Conservation (phyloP, 2,888 invertebrate species). For the Agrochola lota region DNA sequence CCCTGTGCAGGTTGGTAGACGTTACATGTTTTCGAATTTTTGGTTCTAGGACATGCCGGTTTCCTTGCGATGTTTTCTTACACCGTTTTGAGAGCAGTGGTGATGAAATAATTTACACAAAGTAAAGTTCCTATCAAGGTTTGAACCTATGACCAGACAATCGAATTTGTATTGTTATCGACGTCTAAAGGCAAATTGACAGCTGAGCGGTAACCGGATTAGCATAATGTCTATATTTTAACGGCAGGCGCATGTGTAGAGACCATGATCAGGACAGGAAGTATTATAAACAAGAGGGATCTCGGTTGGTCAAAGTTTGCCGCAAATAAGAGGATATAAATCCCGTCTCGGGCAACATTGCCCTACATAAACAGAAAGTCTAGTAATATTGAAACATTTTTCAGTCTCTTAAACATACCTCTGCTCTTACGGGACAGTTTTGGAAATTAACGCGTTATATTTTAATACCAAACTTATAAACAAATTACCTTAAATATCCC, state of each 20-base stretch:
- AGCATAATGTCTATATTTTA: not conserved
- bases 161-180: too few species aligned
- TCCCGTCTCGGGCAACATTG: not conserved
- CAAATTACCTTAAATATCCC: conserved; percentile 94
- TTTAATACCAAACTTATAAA: not conserved
- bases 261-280: not conserved
- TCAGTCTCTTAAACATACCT: not conserved
- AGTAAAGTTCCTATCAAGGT: too few species aligned
- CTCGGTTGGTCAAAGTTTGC: not conserved
- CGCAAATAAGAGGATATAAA: not conserved
- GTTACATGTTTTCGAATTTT: too few species aligned
- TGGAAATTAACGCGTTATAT: not conserved
- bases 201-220: not conserved
- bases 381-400: not conserved
- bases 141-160: too few species aligned
- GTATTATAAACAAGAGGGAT: not conserved
- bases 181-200: too few species aligned
- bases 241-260: not conserved
- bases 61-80: too few species aligned
- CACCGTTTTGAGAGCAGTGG: too few species aligned
- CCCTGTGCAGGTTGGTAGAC: too few species aligned
- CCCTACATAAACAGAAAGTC: not conserved
- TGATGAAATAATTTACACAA: too few species aligned
- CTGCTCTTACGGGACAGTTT: not conserved
- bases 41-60: too few species aligned